These are phyloP conservation scores for Stegodyphus mimosarum DNA, from an alignment of 1,140 invertebrate genomes.

Conservation along the genomic window DNA sequence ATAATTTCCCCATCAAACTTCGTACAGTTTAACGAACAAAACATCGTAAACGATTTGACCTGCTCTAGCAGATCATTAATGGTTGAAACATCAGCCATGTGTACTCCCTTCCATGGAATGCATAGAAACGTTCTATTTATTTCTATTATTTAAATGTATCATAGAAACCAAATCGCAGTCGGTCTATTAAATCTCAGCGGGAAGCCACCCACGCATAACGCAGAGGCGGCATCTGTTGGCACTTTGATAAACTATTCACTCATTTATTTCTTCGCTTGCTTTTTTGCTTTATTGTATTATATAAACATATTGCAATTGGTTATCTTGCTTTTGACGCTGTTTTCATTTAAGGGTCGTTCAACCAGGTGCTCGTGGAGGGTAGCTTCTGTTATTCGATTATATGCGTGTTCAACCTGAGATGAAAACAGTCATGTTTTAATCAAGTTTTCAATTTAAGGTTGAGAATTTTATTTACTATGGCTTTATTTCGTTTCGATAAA, in stretches of 20 bases:
- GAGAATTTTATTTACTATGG: too few relatives aligned
- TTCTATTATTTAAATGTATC: conserved; percentile 35
- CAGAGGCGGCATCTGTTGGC: conserved; percentile 47
- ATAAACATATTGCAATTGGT: conserved; percentile 7
- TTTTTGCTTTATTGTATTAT: not conserved
- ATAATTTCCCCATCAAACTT: too few relatives aligned
- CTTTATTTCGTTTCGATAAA: too few relatives aligned
- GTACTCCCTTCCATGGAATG: too few relatives aligned
- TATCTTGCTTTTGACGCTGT: not conserved
- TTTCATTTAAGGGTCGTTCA: conserved; percentile 22
- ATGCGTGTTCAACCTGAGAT: too few relatives aligned
- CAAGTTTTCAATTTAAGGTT: too few relatives aligned
- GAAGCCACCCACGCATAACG: conserved; percentile 9
- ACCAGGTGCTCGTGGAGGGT: not conserved
- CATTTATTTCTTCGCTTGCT: conserved; percentile 32
- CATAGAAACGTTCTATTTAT: conserved; percentile 6
- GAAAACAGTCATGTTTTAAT: too few relatives aligned
- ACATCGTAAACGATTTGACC: too few relatives aligned
- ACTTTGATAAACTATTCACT: conserved; percentile 43
- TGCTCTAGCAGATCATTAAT: too few relatives aligned
- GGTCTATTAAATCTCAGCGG: conserved; percentile 30
- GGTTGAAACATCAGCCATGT: too few relatives aligned
- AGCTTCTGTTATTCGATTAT: not conserved
- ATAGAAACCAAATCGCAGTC: not conserved
- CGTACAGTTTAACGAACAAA: too few relatives aligned